Base-by-base conservation (phyloP, 1,140 invertebrate genomes). In the Amyelois transitella region DNA sequence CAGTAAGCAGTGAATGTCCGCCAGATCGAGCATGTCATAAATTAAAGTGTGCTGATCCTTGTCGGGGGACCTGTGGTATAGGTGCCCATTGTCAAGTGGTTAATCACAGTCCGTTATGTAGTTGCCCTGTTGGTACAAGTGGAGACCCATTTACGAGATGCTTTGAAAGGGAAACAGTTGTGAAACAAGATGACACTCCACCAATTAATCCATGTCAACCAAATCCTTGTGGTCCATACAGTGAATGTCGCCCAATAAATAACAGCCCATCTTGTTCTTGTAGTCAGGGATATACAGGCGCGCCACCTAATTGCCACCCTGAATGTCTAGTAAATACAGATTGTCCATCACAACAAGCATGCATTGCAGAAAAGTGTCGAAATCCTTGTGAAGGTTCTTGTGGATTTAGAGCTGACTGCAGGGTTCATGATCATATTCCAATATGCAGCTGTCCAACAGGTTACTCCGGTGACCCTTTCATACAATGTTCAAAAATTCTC, bases 301-400 rank as follows among this genome's bases (percentile, higher is more conserved):
- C 93, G 61, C 93, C 94, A 43, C 94, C 94, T 54, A 93, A 92
- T 64, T 96, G 95, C 70, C 90, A 92, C 49, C 94, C 94, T 18
- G 94, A 95, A 86, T 96, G 94, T 86, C 88, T 94, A 12, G 92
- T 94, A 0, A 92, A 95, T 74, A 92, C 93, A 3, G 94, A 96
- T 68, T 96, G 95, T 80, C 90, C 93, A n/a, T 92, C 93, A 43
- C 92, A 93, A 66, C 89, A 91, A 55, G 93, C 94, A 7, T 96
- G 95, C 71, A 92, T 95, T 45, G 93, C 93, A 49, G 92, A 94
- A 68, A 95, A 94, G 76, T 96, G 95, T 68, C 91, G 85, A 51
- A 93, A 95, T 89, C 94, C 94, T 4, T 96, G 95, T 75, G 91
- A 92, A 51, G 94, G 94, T 48, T 94, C 94, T 1, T 96, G 95